Base-by-base conservation (phyloP, 1,140 invertebrate species). In the Campoletis sonorensis region DNA sequence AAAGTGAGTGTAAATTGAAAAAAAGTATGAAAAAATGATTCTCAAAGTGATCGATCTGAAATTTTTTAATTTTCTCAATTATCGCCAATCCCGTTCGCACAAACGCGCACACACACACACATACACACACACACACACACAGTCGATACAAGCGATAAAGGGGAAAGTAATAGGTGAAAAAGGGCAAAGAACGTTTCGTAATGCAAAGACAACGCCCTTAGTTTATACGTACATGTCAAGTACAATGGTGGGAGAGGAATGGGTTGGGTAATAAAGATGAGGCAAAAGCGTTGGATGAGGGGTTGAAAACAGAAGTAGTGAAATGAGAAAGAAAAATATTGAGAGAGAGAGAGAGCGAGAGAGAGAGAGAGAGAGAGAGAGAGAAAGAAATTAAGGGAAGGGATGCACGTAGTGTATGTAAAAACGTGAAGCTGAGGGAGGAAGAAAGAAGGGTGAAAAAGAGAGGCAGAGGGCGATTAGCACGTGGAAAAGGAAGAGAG, bases 141-240 rank as follows among this genome's bases (percentile, higher is more conserved):
- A 54, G 51, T 4, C 51, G 51, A 54, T 1, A 33, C 67, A n/a
- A 13, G 18, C 1, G 13, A 3, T 27, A 15, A 21, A 26, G 13
- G 67, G 30, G 33, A 18, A 70, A 70, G 15, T 70, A 33, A 33
- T 70, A 15, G 26, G 15, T 33, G 15, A 49, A 30, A 49, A 49
- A 70, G 18, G 13, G 30, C 61, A 26, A 73, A 80, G 67, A 73
- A 30, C 21, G 72, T 77, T 79, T 73, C 78, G 23, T 68, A 73
- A 85, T 81, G 84, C 85, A 88, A 92, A 92, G 91, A 92, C 91
- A 92, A 92, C 91, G 91, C 91, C 90, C 91, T 92, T 91, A 91
- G 88, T 91, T 70, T 90, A 91, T 91, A 84, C 27, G 67, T 82
- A 90, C 89, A 90, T 86, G 89, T 88, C 85, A 85, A 83, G 81